Evolutionary conservation across 2,113 vertebrate species (phyloP), one percentile per base, ranked within the genome.

Genomic region (Ellobius talpinus): DNA sequence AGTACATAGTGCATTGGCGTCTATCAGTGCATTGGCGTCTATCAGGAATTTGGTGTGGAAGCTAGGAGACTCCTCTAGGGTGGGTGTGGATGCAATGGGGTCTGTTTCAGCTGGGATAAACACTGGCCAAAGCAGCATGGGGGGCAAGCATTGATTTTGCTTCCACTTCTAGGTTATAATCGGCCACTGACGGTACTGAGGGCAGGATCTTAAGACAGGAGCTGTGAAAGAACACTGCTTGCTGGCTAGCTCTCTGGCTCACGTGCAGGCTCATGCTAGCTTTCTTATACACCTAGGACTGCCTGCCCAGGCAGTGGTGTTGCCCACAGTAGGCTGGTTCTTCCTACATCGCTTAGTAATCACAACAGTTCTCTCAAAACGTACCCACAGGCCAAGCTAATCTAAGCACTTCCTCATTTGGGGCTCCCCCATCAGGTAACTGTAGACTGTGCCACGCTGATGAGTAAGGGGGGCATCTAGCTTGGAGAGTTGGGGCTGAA

Each of bases 71-170:
- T 52, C 29, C 74, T 42, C 2, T 29, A 36, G n/a, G 3, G 39
- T 36, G 16, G 2, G 21, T 70, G 3, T 12, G 9, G 66, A 63
- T 1, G 42, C n/a, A 9, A 9, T 0, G 1, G 36, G 6, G 8
- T 66, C 81, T 79, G 36, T 24, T 29, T 63, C 42, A 19, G 4
- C 26, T 85, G 58, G 42, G 58, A 31, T 85, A 84, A 84, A 61
- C 39, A 4, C 81, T 63, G n/a, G 19, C n/a, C n/a, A 42, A 42
- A 29, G 24, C 81, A 42, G 2, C 12, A 2, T 16, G n/a, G 55
- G 36, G 23, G 79, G 55, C 14, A 16, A 61, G 55, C 21, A 8
- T 61, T 39, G 7, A 23, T 81, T 12, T 81, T 21, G 52, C 55
- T 82, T 26, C 42, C 79, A 58, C 52, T 58, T 58, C 33, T 4